Percentiles rank a stretch among this genome's conserved stretches.
Evolutionary conservation across 2,113 vertebrate species (phyloP).

Genomic region (Lasiurus cinereus): DNA sequence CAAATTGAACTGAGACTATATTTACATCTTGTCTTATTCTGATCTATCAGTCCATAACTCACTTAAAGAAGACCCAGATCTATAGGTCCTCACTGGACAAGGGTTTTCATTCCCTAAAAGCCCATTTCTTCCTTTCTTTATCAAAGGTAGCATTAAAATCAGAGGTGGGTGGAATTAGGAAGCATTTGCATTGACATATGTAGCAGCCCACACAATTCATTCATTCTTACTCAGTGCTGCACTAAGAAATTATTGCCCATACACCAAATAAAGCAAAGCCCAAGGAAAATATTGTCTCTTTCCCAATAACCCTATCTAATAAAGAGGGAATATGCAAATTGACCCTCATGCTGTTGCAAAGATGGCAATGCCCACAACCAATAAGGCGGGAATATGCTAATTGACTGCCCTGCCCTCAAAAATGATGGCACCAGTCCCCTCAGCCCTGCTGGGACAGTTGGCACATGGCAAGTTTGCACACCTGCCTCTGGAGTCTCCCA

Average conservation of each 20-base stretch:
- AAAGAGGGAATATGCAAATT: too few species aligned
- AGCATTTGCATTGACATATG: background rate
- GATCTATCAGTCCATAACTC: background rate
- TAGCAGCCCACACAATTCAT: too few species aligned
- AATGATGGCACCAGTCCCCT: too few species aligned
- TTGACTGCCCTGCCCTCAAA: too few species aligned
- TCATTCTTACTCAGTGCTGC: too few species aligned
- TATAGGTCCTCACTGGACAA: background rate
- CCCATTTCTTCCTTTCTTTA: background rate
- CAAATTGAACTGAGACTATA: background rate
- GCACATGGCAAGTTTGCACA: too few species aligned
- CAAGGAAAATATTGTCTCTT: background rate
- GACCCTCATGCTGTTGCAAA: too few species aligned
- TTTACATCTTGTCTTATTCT: background rate
- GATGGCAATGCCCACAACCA: too few species aligned
- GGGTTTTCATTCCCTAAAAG: background rate
- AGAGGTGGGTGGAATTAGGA: background rate
- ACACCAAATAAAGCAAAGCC: background rate
- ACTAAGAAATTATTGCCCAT: rapidly evolving
- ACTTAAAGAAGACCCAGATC: constrained; percentile 12
- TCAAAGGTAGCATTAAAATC: background rate
- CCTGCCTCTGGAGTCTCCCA: too few species aligned
- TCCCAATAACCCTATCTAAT: too few species aligned
- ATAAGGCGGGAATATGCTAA: too few species aligned
- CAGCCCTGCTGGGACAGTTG: too few species aligned